These are phyloP conservation scores for Anhinga rufa DNA, from an alignment of 2,113 vertebrate species.

Conservation along the genomic window DNA sequence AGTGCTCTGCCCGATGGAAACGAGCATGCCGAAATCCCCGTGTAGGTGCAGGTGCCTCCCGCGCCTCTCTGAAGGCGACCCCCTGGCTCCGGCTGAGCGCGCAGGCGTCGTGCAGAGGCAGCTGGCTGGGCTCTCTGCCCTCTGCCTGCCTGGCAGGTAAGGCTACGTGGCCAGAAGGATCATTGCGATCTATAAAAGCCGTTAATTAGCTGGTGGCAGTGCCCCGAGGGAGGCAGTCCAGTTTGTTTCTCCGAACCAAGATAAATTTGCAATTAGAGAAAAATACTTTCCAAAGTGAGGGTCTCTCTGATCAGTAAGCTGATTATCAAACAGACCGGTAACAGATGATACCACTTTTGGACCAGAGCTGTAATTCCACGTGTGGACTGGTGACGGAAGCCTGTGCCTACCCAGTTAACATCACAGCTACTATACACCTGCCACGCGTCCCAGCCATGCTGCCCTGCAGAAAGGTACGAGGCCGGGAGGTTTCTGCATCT, in stretches of 20 bases:
- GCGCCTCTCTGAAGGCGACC: neutral
- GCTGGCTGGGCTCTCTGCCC: neutral
- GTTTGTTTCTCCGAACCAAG: neutral
- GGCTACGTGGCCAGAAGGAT: neutral
- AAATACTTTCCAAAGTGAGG: neutral
- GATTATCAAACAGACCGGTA: neutral
- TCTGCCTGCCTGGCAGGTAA: neutral
- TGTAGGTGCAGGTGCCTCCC: neutral
- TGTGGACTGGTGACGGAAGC: neutral
- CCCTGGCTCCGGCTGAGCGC: fast-evolving
- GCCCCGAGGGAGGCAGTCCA: neutral
- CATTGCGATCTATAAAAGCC: neutral
- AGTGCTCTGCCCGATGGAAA: neutral
- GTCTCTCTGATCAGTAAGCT: neutral
- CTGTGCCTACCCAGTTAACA: neutral
- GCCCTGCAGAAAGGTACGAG: neutral
- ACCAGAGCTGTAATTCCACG: neutral
- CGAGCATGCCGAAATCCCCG: neutral
- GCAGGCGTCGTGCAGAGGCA: neutral
- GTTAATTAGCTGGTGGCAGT: neutral
- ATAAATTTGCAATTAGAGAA: no score
- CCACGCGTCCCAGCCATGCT: neutral
- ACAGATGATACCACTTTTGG: neutral
- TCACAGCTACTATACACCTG: neutral
- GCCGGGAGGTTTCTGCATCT: neutral